Percentiles rank a stretch among this genome's conserved stretches.
These are phyloP conservation scores for Melanophora roralis DNA, from an alignment of 2,888 invertebrate species.

Conservation along the genomic window DNA sequence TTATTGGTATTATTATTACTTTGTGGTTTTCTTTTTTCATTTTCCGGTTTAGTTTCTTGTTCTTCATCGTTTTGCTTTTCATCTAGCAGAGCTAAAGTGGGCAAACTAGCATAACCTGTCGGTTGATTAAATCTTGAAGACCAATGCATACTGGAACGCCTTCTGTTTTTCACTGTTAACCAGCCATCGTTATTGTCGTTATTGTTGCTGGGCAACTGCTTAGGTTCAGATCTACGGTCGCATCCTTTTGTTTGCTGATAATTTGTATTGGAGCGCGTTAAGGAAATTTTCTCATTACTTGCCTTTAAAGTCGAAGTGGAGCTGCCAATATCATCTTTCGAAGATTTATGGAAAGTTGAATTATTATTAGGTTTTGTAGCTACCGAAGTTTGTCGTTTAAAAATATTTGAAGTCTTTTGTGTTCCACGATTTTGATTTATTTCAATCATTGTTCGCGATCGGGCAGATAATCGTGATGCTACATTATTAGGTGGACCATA, in stretches of 20 bases:
- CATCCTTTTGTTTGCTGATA: slow-evolving; percentile 52
- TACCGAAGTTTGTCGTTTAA: slow-evolving; percentile 39
- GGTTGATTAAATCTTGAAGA: slow-evolving; percentile 88
- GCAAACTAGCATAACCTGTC: slow-evolving; percentile 88
- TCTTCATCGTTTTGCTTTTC: slow-evolving; percentile 75
- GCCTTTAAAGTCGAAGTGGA: slow-evolving; percentile 77
- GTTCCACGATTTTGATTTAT: slow-evolving; percentile 66
- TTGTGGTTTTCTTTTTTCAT: slow-evolving; percentile 22
- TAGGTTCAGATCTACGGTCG: slow-evolving; percentile 73
- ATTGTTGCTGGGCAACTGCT: slow-evolving; percentile 67
- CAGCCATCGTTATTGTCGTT: slow-evolving; percentile 84
- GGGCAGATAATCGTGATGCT: slow-evolving; percentile 72
- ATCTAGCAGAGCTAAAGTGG: slow-evolving; percentile 80
- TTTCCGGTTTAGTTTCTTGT: slow-evolving; percentile 41
- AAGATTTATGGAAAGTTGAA: slow-evolving; percentile 66
- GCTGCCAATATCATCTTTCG: slow-evolving; percentile 74
- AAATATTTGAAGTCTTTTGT: slow-evolving; percentile 25
- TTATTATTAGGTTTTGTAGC: slow-evolving; percentile 7
- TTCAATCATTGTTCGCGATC: slow-evolving; percentile 77
- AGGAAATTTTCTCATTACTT: slow-evolving; percentile 74
- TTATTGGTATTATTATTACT: slow-evolving; percentile 10
- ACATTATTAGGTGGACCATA: slow-evolving; percentile 73
- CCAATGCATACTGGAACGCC: slow-evolving; percentile 85
- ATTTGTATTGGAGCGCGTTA: slow-evolving; percentile 71
- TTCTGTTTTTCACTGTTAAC: slow-evolving; percentile 90